Base-by-base conservation (phyloP, 2,797 vertebrate species). In the Catamblyrhynchus diadema region DNA sequence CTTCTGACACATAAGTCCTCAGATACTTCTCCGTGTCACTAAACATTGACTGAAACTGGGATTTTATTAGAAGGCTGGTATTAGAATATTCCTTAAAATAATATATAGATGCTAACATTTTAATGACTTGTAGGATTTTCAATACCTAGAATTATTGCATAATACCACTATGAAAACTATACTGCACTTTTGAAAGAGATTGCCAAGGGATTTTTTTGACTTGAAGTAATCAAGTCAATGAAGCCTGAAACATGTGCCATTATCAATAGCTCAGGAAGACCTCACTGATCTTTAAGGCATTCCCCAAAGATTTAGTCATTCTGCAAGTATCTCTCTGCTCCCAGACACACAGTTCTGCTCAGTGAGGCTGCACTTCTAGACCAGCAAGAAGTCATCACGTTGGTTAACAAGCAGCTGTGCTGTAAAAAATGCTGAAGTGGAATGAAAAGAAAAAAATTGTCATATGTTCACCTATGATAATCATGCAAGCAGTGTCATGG, bases 211-310 rank as follows among this genome's bases (percentile, higher is more conserved):
- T 33, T 56, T 41, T 87, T 92, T 88, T 74, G 0, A 61, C 60
- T 65, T 81, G 32, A 89, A 83, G 23, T 23, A 87, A 79, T 70
- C 56, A 80, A 87, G 30, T 35, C 70, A 79, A 62, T 75, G 44
- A 79, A 86, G 56, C 70, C 70, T 73, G 51, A 60, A 81, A 67
- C 47, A 70, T 23, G 16, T 69, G 6, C 41, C 47, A 64, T 77
- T 87, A 80, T 59, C 90, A 71, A 88, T 50, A 90, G 27, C 30
- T 92, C 62, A 81, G 69, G 51, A 83, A 92, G 51, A 79, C 56
- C 44, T 90, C 50, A 48, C 11, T 48, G 51, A 66, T 73, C 27
- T 48, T 81, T 81, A 60, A 62, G 51, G 22, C 8, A 65, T 75
- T 71, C 77, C 54, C 72, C 51, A 61, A 79, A 72, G 65, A 8